Evolutionary conservation across 2,888 invertebrate genomes (phyloP), one percentile per base, ranked within the genome.

Genomic region (Ditula angustiorana): DNA sequence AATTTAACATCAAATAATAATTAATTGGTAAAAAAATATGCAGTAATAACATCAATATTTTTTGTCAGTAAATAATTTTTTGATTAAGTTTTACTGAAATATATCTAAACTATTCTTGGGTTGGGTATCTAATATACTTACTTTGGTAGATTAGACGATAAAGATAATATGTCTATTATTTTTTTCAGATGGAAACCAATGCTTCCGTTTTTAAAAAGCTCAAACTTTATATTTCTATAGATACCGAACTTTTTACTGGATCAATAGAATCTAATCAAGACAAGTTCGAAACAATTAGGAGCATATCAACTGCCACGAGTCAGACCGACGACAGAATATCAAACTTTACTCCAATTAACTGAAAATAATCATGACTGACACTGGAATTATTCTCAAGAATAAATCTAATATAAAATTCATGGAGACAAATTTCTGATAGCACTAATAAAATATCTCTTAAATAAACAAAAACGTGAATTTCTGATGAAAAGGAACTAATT

Each of bases 261-360:
- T 55, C 47, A 61, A 55, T 55, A 46, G 16, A 56, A 41, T 46
- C 19, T 33, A 53, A 53, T 53, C 53, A 53, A 35, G 46, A 33
- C 46, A 13, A 61, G 46, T 46, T 61, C 23, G 35, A 55, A 58
- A 58, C 58, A 49, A 58, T 58, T 58, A 47, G 35, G 16, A 23
- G 24, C 13, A 35, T 23, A 47, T 35, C 33, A 23, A 46, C n/a
- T 16, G n/a, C 16, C 24, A 7, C 46, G 28, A 30, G 7, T 16
- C 16, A 19, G 37, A 11, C 37, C 23, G 55, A 8, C 16, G 37
- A 24, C 19, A 37, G 26, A 41, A 59, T 10, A 41, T 35, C 46
- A 55, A 47, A 46, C 35, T 35, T 26, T 13, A 33, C 19, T 35
- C 10, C 33, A 55, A 61, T 61, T 61, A 61, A 26, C 19, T 5